Evolutionary conservation across 2,113 vertebrate species (phyloP), one percentile per base, ranked within the genome.

Genomic region (Tamias sibiricus): DNA sequence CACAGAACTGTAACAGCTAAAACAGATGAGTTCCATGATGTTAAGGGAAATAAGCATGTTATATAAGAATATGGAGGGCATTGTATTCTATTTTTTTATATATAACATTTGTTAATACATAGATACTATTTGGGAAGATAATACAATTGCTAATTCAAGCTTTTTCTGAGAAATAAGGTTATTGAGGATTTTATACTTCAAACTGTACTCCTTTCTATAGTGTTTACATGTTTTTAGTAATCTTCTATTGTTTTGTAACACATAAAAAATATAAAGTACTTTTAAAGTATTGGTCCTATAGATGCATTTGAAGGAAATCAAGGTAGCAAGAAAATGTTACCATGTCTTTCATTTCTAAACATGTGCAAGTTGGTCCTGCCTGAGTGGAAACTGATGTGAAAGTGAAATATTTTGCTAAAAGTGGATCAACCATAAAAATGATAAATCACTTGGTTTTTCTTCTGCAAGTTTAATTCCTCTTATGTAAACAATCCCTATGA

Each of bases 221-320:
- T 37, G 59, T 90, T 93, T 89, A 90, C 68, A 40, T 81, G 81
- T 47, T 68, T 81, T 8, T 28, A 94, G 90, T 47, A 68, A 30
- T 35, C 26, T 16, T 69, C 5, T 35, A 20, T 77, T 59, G 0
- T 64, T 94, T 49, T 54, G 17, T 64, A 64, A 80, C 52, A 69
- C 20, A 3, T 7, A 90, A 79, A 85, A 75, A 87, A 30, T 49
- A 64, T 57, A 66, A 86, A 62, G 13, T n/a, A 74, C 8, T 87
- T 82, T 30, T 12, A 74, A 90, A 6, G 4, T 30, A 52, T 64
- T 32, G 71, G 26, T 47, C 1, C 2, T 49, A 75, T 40, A 68
- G 2, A 35, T 19, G 20, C 11, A 82, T 80, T 96, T 69, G 1
- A 11, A 54, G 37, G 84, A 71, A 54, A 72, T 72, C 44, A 57